Percentiles rank a stretch among this genome's conserved stretches.
These are phyloP conservation scores for Corynorhinus townsendii DNA, from an alignment of 2,113 vertebrate species.

Conservation along the genomic window DNA sequence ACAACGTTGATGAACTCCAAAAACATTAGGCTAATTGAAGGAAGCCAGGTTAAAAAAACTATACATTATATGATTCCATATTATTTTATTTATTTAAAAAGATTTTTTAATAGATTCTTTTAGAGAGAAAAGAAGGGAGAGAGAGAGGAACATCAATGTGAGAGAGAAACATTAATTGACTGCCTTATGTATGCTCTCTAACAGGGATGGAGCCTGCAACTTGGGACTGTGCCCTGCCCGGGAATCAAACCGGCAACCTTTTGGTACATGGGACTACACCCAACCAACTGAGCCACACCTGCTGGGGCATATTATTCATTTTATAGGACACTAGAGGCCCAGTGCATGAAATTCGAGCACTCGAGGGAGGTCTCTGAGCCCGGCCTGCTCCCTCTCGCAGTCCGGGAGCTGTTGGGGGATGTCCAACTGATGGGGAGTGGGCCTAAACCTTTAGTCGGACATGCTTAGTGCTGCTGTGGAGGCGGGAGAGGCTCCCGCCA, in stretches of 20 bases:
- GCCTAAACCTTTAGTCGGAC: too few species aligned
- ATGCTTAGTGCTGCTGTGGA: too few species aligned
- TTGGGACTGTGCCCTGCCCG: not conserved
- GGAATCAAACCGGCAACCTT: not conserved
- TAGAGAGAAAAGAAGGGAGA: not conserved
- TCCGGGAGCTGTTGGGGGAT: too few species aligned
- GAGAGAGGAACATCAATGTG: too few species aligned
- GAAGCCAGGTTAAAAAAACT: not conserved
- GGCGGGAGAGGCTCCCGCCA: too few species aligned
- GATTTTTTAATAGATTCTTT: not conserved
- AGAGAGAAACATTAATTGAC: not conserved
- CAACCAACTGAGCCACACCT: not conserved
- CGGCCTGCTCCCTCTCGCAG: too few species aligned
- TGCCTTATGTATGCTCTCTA: not conserved
- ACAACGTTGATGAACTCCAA: not conserved
- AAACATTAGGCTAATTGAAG: constrained; percentile 7
- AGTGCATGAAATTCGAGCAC: too few species aligned
- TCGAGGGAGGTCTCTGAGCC: too few species aligned
- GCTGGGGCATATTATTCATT: too few species aligned
- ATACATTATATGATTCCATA: not conserved
- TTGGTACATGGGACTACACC: not conserved
- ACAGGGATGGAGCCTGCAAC: not conserved
- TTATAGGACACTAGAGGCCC: too few species aligned
- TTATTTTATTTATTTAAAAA: not conserved
- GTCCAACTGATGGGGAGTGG: too few species aligned